Base-by-base conservation (phyloP, 2,888 invertebrate species). In the Euspilapteryx auroguttella region DNA sequence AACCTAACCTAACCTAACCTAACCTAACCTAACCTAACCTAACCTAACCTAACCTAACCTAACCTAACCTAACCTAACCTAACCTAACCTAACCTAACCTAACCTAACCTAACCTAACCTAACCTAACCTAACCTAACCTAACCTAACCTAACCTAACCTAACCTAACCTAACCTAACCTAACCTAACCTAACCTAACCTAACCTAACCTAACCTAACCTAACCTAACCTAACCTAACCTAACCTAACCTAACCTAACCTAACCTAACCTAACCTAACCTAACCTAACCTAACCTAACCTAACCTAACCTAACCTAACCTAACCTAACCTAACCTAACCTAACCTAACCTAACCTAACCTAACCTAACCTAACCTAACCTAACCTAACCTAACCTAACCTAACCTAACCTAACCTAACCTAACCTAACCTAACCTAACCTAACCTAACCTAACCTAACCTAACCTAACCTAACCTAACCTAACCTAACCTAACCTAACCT, bases 101-200 rank as follows among this genome's bases (percentile, higher is more conserved):
- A 27, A 27, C 21, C 27, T 27, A 21, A 27, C 21, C 21, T 21
- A 21, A 21, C 13, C 12, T 13, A 6, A 25, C 7, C 25, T 13
- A n/a, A 5, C 11, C 5, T 10, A 23, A 23, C n/a, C 11, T 23
- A 7, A n/a, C 11, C 8, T n/a, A n/a, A n/a, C n/a, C n/a, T n/a
- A n/a, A n/a, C n/a, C n/a, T n/a, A n/a, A n/a, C n/a, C n/a, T n/a
- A n/a, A n/a, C 15, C 26, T 26, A 15, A 15, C 26, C 15, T 26
- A 17, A 26, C 26, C 26, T 15, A 14, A 14, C 26, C 26, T 26
- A 14, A 14, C 26, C 28, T 28, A 28, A 28, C 28, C 28, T 28
- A 28, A 28, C 28, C 28, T 28, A 28, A 28, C 28, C 28, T 28
- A 28, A 28, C 28, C 28, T 28, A 28, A 28, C 28, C 28, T 28